Evolutionary conservation across 2,797 vertebrate genomes (phyloP).

Genomic region (Oreochromis mossambicus): DNA sequence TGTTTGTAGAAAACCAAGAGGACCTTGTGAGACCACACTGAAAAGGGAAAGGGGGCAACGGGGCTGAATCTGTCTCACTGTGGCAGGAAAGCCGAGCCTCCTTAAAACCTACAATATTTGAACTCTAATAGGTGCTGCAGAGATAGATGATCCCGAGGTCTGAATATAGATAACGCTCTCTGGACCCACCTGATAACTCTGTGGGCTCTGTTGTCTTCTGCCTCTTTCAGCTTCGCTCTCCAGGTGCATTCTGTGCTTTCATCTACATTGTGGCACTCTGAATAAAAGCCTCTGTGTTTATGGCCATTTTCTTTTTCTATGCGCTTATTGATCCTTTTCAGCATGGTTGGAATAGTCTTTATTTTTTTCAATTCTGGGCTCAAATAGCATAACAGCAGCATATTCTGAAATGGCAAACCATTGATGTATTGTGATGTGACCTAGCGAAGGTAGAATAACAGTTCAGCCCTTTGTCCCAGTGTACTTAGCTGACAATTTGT

Average conservation of each 20-base stretch:
- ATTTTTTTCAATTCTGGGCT: conserved; percentile 27
- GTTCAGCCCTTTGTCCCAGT: conserved; percentile 18
- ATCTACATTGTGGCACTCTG: conserved; percentile 40
- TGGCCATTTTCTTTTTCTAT: conserved; percentile 44
- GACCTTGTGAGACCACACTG: conserved; percentile 59
- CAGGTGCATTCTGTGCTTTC: conserved; percentile 53
- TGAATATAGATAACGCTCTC: conserved; percentile 34
- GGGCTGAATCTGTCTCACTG: conserved; percentile 54
- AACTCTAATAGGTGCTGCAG: conserved; percentile 59
- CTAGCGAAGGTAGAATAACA: conserved; percentile 22
- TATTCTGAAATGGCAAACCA: conserved; percentile 51
- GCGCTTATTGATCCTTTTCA: conserved; percentile 58
- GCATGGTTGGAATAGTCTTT: conserved; percentile 12
- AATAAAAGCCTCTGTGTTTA: conserved; percentile 60
- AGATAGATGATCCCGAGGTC: conserved; percentile 42
- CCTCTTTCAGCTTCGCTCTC: conserved; percentile 22
- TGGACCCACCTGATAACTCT: conserved; percentile 51
- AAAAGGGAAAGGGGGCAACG: conserved; percentile 48
- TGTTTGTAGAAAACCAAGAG: conserved; percentile 60
- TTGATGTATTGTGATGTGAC: conserved; percentile 50
- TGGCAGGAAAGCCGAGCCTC: conserved; percentile 54
- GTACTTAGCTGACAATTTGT: conserved; percentile 19
- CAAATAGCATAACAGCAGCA: conserved; percentile 30
- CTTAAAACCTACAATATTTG: conserved; percentile 64
- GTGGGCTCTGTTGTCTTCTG: conserved; percentile 20